Percentiles rank a stretch among this genome's conserved stretches.
phyloP scores from a whole-genome alignment of 2,888 invertebrate genomes.

The Microctonus hyperodae region DNA sequence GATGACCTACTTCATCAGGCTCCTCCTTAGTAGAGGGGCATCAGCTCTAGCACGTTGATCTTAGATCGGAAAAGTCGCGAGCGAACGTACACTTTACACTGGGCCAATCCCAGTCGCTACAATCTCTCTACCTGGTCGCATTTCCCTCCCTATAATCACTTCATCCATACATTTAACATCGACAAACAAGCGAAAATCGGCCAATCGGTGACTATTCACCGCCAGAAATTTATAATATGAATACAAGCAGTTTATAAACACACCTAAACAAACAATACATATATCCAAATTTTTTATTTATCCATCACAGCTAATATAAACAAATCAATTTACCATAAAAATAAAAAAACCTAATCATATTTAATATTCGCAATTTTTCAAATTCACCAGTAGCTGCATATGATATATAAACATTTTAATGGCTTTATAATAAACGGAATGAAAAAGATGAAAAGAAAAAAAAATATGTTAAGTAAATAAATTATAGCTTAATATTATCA shows the following conservation, averaged over 20 bases:
- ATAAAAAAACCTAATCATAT: too few relatives aligned
- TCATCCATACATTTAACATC: slow-evolving; percentile 40
- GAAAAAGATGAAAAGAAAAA: neutral
- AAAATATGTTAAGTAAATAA: neutral
- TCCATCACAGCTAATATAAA: too few relatives aligned
- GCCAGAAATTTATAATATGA: too few relatives aligned
- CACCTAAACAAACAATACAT: too few relatives aligned
- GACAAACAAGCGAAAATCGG: slow-evolving; percentile 41
- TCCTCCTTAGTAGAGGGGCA: slow-evolving; percentile 61
- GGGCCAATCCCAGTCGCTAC: slow-evolving; percentile 39
- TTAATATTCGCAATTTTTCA: too few relatives aligned
- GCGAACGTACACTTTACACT: slow-evolving; percentile 43
- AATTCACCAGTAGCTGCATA: too few relatives aligned
- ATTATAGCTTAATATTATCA: neutral
- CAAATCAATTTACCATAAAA: too few relatives aligned
- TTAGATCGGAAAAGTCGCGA: slow-evolving; percentile 60
- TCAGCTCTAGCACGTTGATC: slow-evolving; percentile 52
- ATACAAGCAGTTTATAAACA: too few relatives aligned
- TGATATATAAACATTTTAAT: too few relatives aligned
- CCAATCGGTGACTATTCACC: slow-evolving; percentile 39
- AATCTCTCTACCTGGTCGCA: slow-evolving; percentile 36
- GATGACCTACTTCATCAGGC: slow-evolving; percentile 62
- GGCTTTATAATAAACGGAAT: neutral
- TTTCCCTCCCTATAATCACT: slow-evolving; percentile 20
- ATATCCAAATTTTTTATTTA: neutral